A percentile compares a stretch with the other conserved stretches of the same genome.
phyloP scores from a whole-genome alignment of 2,797 vertebrate species.

The Onychomys arenicola region DNA sequence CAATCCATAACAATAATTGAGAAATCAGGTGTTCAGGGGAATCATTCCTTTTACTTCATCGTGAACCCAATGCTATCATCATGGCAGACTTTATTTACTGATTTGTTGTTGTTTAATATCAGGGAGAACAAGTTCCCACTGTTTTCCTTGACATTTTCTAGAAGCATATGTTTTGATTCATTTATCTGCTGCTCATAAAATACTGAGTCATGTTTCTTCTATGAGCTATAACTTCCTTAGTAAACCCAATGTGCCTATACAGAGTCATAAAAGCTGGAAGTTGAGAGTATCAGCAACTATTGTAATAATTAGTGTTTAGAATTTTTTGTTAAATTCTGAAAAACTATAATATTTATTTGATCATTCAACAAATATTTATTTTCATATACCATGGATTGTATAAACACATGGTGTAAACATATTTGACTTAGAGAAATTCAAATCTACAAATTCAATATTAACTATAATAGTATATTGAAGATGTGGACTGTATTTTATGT shows the following conservation, averaged over 20 bases:
- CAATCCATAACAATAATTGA: background rate
- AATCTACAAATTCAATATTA: background rate
- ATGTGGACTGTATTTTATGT: background rate
- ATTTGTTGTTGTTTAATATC: slow-evolving; percentile 24
- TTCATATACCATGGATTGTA: background rate
- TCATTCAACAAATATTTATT: slow-evolving; percentile 36
- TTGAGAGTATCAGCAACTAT: background rate
- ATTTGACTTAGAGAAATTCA: background rate
- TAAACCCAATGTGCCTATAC: slow-evolving; percentile 8
- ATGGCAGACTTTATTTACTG: background rate
- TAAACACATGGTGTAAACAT: background rate
- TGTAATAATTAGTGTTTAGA: background rate
- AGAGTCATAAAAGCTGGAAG: slow-evolving; percentile 17
- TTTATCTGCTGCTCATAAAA: slow-evolving; percentile 20
- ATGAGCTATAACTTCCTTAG: background rate
- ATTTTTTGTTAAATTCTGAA: background rate
- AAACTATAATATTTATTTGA: slow-evolving; percentile 16
- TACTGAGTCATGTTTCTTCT: slow-evolving; percentile 36
- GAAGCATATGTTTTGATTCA: background rate
- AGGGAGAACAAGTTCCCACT: background rate
- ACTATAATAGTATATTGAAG: slow-evolving; percentile 3
- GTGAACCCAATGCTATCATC: background rate
- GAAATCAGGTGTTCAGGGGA: slow-evolving; percentile 12
- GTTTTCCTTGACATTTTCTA: slow-evolving; percentile 31
- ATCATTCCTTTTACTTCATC: background rate